These are phyloP conservation scores for Limanda limanda DNA, from an alignment of 2,113 vertebrate genomes.

Conservation along the genomic window DNA sequence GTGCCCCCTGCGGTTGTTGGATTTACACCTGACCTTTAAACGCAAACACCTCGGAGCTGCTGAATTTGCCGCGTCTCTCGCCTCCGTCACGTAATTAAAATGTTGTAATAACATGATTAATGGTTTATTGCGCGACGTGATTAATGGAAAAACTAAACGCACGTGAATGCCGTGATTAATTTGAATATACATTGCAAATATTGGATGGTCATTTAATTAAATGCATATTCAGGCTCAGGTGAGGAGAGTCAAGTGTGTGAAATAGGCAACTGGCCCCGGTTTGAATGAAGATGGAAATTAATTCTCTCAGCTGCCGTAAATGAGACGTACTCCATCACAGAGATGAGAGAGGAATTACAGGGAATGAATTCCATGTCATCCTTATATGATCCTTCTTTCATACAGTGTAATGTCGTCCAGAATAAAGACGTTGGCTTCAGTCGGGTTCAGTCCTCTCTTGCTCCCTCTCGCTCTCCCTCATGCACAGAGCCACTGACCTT, in stretches of 20 bases:
- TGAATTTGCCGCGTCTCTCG: slow-evolving; percentile 44
- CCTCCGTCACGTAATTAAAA: slow-evolving; percentile 50
- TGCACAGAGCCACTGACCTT: slow-evolving; percentile 59
- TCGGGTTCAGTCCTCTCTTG: not conserved
- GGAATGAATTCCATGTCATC: slow-evolving; percentile 47
- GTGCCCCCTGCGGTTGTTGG: slow-evolving; percentile 4
- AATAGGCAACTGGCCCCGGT: not conserved
- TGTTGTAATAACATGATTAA: slow-evolving; percentile 61
- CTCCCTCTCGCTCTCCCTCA: slow-evolving; percentile 5
- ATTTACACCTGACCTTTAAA: slow-evolving; percentile 69
- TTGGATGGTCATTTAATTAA: slow-evolving; percentile 58
- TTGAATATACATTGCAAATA: slow-evolving; percentile 53
- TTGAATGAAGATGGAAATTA: slow-evolving; percentile 50
- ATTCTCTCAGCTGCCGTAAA: slow-evolving; percentile 60
- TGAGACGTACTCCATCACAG: slow-evolving; percentile 64
- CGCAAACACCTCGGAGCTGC: slow-evolving; percentile 53
- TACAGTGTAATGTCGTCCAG: not conserved
- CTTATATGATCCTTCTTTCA: not conserved
- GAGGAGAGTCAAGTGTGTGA: slow-evolving; percentile 64
- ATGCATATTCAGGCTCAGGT: slow-evolving; percentile 43
- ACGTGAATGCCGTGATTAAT: slow-evolving; percentile 48
- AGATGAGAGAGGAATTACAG: slow-evolving; percentile 58
- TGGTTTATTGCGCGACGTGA: slow-evolving; percentile 41
- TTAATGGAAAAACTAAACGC: slow-evolving; percentile 44
- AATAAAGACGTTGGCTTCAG: not conserved